Percentiles rank a stretch among this genome's conserved stretches.
These are phyloP conservation scores for Phania funesta DNA, from an alignment of 2,888 invertebrate genomes.

Conservation along the genomic window DNA sequence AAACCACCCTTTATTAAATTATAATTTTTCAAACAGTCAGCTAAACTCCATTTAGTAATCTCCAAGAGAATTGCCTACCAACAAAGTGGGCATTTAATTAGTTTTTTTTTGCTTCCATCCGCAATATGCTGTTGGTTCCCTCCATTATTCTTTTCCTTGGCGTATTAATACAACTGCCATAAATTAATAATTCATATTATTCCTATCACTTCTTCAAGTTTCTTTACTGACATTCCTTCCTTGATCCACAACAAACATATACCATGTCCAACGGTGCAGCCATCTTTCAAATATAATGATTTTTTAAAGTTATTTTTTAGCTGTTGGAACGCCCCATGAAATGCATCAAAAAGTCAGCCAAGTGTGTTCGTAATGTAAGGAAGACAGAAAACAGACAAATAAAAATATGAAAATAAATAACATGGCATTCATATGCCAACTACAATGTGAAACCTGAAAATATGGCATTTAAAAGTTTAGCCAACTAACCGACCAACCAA, in stretches of 20 bases:
- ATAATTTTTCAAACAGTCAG: conserved; percentile 47
- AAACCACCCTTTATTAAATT: too few species aligned
- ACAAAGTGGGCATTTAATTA: conserved; percentile 55
- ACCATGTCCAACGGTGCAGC: conserved; percentile 54
- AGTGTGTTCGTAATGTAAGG: conserved; percentile 52
- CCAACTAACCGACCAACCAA: conserved; percentile 14
- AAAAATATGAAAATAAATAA: conserved; percentile 52
- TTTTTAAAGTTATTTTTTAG: conserved; percentile 29
- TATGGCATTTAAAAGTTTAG: conserved; percentile 46
- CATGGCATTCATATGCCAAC: conserved; percentile 52
- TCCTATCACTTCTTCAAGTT: conserved; percentile 41
- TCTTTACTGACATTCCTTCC: conserved; percentile 59
- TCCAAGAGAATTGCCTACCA: conserved; percentile 31
- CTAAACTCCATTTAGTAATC: conserved; percentile 55
- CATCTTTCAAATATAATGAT: conserved; percentile 66
- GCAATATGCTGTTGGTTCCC: conserved; percentile 2
- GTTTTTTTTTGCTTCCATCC: conserved; percentile 29
- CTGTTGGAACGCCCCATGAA: conserved; percentile 65
- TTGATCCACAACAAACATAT: conserved; percentile 41
- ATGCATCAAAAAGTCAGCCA: conserved; percentile 67
- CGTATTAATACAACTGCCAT: conserved; percentile 60
- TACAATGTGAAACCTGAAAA: conserved; percentile 35
- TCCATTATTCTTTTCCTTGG: conserved; percentile 21
- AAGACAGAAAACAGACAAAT: conserved; percentile 40
- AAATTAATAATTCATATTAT: conserved; percentile 67